Evolutionary conservation across 2,113 vertebrate species (phyloP).

Genomic region (Lophius piscatorius): DNA sequence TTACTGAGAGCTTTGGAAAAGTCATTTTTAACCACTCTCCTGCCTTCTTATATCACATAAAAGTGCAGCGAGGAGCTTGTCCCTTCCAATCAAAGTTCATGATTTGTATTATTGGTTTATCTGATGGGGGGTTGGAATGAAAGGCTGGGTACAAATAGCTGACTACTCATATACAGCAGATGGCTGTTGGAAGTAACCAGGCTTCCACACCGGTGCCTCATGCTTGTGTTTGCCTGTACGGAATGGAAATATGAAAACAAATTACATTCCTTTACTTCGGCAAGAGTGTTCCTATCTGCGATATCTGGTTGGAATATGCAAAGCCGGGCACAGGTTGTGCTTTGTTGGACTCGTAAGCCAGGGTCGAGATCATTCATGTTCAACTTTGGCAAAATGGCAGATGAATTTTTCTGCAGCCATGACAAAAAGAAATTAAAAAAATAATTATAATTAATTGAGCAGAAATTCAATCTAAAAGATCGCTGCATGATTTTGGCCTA

Average conservation of each 20-base stretch:
- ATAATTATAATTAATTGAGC: too few species aligned
- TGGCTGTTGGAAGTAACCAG: conserved; percentile 29
- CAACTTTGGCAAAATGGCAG: too few species aligned
- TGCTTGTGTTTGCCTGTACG: conserved; percentile 4
- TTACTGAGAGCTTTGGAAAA: background rate
- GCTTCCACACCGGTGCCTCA: conserved; percentile 21
- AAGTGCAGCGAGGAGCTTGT: conserved; percentile 29
- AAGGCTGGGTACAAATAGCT: conserved; percentile 24
- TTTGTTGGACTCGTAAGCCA: too few species aligned
- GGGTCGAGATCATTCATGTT: too few species aligned
- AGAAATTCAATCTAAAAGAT: too few species aligned
- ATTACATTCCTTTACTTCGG: conserved; percentile 15
- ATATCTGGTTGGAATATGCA: too few species aligned
- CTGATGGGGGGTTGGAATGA: conserved; percentile 53
- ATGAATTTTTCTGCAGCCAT: too few species aligned
- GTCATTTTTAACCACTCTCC: background rate
- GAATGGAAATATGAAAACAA: conserved; percentile 39
- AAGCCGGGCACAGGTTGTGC: too few species aligned
- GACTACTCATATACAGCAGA: conserved; percentile 13
- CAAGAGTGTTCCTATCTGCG: conserved; percentile 7
- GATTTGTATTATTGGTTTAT: conserved; percentile 58
- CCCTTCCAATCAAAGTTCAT: conserved; percentile 46
- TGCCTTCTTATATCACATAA: conserved; percentile 10
- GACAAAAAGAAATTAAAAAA: too few species aligned
- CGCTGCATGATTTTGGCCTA: too few species aligned